Evolutionary conservation across 2,113 vertebrate species (phyloP).

Genomic region (Pseudopodoces humilis): DNA sequence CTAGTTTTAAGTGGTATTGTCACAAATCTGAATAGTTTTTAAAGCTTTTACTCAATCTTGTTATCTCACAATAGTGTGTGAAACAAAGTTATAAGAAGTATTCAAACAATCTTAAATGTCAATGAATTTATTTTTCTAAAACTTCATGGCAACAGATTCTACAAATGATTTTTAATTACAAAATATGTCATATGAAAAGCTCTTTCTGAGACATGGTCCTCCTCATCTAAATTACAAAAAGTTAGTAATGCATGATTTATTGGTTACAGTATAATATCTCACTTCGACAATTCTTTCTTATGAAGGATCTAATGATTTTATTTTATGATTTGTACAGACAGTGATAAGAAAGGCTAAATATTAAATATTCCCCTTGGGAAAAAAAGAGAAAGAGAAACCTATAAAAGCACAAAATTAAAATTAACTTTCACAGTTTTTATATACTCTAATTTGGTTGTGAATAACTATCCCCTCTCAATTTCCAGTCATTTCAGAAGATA

Average conservation of each 20-base stretch:
- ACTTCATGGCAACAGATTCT: neutral
- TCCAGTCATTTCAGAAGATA: neutral
- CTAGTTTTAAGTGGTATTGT: neutral
- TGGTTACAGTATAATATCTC: neutral
- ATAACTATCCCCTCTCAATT: neutral
- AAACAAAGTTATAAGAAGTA: neutral
- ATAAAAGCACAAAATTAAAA: neutral
- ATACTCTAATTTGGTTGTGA: neutral
- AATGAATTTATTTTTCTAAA: neutral
- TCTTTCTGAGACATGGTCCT: neutral
- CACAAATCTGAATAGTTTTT: neutral
- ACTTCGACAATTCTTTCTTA: neutral
- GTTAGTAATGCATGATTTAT: neutral
- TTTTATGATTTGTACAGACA: neutral
- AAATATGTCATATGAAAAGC: neutral
- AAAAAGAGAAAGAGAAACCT: neutral
- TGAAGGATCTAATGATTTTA: neutral
- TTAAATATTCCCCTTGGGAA: neutral
- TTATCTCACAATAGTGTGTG: neutral
- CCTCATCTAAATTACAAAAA: neutral
- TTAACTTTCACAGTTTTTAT: neutral
- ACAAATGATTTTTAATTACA: neutral
- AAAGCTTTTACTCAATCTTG: neutral
- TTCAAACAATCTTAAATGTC: neutral
- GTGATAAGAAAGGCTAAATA: neutral